Conservation (phyloP, 2,797 vertebrate genomes). For the Sphenodon punctatus region DNA sequence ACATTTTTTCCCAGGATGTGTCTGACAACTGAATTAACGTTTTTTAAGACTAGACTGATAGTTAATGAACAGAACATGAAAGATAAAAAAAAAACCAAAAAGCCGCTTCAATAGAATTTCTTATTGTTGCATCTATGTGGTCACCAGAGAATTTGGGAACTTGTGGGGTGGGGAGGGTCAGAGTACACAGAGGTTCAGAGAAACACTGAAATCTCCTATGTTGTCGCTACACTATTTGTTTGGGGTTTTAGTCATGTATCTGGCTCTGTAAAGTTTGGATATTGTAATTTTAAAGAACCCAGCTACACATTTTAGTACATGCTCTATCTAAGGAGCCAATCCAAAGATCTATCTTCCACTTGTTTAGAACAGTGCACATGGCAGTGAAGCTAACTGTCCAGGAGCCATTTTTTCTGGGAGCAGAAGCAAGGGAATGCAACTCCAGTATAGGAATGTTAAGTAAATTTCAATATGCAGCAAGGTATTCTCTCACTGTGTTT, state of each 20-base stretch:
- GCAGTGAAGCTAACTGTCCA: no score
- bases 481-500: no score
- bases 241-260: not conserved
- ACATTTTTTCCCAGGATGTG: not conserved
- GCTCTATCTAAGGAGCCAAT: no score
- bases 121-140: not conserved
- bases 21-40: not conserved
- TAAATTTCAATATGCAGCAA: no score
- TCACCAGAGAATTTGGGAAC: not conserved
- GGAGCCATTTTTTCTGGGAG: no score
- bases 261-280: not conserved
- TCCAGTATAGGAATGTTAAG: no score
- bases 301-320: no score
- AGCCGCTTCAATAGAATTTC: fast-evolving
- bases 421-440: no score
- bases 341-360: no score
- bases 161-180: not conserved
- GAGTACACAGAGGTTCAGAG: not conserved
- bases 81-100: not conserved
- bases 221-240: not conserved
- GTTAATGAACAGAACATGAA: not conserved
- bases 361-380: no score
- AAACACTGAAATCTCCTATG: not conserved
- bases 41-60: not conserved
- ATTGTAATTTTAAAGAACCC: no score